phyloP scores from a whole-genome alignment of 1,140 invertebrate genomes.

The Augochlora pura region DNA sequence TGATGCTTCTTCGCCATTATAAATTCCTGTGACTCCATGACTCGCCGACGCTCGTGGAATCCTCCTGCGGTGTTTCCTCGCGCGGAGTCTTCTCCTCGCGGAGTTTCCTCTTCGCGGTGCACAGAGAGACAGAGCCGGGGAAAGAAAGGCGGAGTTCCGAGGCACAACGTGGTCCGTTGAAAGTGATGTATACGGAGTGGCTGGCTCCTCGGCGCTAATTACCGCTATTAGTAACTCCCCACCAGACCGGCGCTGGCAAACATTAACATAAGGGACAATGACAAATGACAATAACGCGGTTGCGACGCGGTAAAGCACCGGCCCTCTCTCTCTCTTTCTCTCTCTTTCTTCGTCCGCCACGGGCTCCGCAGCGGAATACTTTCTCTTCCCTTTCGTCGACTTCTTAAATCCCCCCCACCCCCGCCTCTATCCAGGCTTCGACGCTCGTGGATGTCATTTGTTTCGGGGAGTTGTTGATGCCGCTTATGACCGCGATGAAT shows the following conservation, averaged over 20 bases:
- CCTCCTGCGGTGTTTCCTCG: not conserved
- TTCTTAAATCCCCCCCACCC: conserved; percentile 4
- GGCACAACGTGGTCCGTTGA: conserved; percentile 44
- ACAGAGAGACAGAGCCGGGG: not conserved
- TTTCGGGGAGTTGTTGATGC: conserved; percentile 2
- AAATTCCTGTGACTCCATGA: no score
- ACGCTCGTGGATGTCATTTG: not conserved
- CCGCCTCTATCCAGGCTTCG: no score
- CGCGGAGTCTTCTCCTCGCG: no score
- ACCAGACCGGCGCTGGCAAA: conserved; percentile 50
- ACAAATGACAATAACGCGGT: conserved; percentile 65
- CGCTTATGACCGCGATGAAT: conserved; percentile 8
- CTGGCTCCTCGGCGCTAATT: conserved; percentile 60
- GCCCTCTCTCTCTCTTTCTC: no score
- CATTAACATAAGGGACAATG: conserved; percentile 68
- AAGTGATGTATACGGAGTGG: conserved; percentile 64
- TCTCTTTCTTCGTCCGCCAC: conserved; percentile 31
- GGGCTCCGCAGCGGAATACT: not conserved
- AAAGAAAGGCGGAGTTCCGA: conserved; percentile 13
- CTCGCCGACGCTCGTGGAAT: conserved; percentile 49
- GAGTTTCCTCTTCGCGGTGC: not conserved
- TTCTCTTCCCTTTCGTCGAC: conserved; percentile 31
- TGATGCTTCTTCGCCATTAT: no score
- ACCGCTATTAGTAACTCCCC: conserved; percentile 64
- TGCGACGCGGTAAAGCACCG: conserved; percentile 54